phyloP scores from a whole-genome alignment of 2,113 vertebrate genomes.

The Cinclus cinclus region DNA sequence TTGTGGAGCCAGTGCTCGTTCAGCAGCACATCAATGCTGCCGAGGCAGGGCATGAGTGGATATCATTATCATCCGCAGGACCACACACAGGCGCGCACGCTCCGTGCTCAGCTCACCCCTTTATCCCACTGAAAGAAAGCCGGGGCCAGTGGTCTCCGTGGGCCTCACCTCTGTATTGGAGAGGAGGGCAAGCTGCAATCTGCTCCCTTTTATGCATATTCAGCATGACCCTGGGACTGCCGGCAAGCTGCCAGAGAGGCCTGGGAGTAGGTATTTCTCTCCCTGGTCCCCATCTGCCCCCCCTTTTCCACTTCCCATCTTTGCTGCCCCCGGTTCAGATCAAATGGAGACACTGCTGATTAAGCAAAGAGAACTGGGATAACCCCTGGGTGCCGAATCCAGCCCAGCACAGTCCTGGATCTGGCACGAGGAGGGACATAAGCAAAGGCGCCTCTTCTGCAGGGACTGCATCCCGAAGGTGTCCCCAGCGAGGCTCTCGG shows the following conservation, averaged over 20 bases:
- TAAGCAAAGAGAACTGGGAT: background rate
- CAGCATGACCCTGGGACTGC: background rate
- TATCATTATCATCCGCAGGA: conserved; percentile 25
- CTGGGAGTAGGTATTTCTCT: background rate
- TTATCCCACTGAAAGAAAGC: conserved; percentile 49
- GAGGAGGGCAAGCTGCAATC: conserved; percentile 34
- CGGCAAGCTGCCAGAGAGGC: conserved; percentile 46
- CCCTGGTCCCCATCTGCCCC: background rate
- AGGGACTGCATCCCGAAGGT: background rate
- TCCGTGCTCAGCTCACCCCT: conserved; percentile 36
- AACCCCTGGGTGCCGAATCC: rapidly evolving
- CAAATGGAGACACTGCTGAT: background rate
- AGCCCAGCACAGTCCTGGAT: background rate
- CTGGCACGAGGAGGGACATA: rapidly evolving
- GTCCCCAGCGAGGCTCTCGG: rapidly evolving
- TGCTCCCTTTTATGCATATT: conserved; percentile 62
- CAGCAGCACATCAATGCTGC: background rate
- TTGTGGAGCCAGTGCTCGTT: rapidly evolving
- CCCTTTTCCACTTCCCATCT: background rate
- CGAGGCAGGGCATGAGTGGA: conserved; percentile 27
- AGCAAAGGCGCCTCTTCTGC: background rate
- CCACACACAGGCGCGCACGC: conserved; percentile 53
- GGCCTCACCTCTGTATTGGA: conserved; percentile 42
- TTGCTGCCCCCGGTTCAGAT: background rate
- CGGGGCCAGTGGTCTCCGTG: background rate